Evolutionary conservation across 2,113 vertebrate genomes (phyloP).

Genomic region (Mus spicilegus): DNA sequence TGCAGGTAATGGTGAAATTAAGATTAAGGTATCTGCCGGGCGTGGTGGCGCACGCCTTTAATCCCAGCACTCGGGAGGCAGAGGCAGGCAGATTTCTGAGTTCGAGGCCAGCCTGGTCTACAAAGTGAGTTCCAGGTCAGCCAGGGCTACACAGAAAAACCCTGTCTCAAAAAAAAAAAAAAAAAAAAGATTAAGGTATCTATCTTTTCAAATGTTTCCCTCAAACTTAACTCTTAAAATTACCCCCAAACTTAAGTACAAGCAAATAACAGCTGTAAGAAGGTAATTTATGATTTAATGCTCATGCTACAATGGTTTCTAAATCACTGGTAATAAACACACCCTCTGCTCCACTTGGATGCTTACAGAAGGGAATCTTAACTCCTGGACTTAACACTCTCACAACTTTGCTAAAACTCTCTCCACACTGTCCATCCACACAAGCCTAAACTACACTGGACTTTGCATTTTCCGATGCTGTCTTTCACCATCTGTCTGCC

Average conservation of each 20-base stretch:
- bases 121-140: too few relatives aligned
- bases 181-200: neutral
- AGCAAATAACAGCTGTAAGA: neutral
- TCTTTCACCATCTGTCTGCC: neutral
- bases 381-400: neutral
- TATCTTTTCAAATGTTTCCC: neutral
- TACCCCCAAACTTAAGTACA: neutral
- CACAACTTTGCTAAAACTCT: neutral
- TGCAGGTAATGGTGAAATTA: neutral
- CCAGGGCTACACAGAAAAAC: too few relatives aligned
- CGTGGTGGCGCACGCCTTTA: too few relatives aligned
- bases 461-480: neutral
- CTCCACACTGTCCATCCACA: neutral
- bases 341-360: neutral
- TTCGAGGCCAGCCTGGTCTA: too few relatives aligned
- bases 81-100: too few relatives aligned
- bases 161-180: too few relatives aligned
- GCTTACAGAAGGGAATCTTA: neutral
- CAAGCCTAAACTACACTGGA: neutral
- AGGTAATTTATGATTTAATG: neutral
- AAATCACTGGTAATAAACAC: neutral
- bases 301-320: neutral
- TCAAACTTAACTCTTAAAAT: conserved; percentile 33
- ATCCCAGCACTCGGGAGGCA: too few relatives aligned
- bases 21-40: neutral